Evolutionary conservation across 2,797 vertebrate genomes (phyloP), one percentile per base, ranked within the genome.

Genomic region (Distichodus sexfasciatus): DNA sequence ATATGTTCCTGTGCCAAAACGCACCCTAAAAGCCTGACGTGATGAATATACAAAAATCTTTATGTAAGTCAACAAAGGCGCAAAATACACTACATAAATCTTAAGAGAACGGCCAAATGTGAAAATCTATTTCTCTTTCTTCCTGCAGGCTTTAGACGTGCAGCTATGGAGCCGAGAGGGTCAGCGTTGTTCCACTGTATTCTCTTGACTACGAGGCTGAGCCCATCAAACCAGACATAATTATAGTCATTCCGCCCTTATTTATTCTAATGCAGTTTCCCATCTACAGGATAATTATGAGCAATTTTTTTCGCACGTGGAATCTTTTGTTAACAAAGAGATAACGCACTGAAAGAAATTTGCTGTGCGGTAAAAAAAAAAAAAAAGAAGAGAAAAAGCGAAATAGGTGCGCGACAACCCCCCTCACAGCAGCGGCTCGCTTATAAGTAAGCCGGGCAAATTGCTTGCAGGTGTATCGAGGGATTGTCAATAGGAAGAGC

Each of bases 261-360:
- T 98, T 98, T 98, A 98, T 99, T 98, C 95, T 98, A 98, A 99
- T 98, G 95, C 94, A 96, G 96, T 96, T 98, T 96, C 95, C 96
- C 93, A 98, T 97, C 96, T 96, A 94, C 93, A 92, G 93, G 95
- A 96, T 98, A 98, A 99, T 99, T 99, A 98, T 98, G 95, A 97
- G 94, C 94, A 94, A 94, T 96, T 96, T 97, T 94, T 94, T 94
- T 94, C 92, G 91, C 94, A 93, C 92, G 91, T 91, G 94, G 94
- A 97, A 96, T 97, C 95, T 97, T 96, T 97, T 93, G 91, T 94
- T 96, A 95, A 99, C 96, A 98, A 98, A 92, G 96, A 96, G 94
- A 96, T 94, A 90, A 93, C 88, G 91, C 92, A 92, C 91, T 97
- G 93, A 98, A 97, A 97, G 95, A 98, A 96, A 96, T 93, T 88